A percentile compares a stretch with the other conserved stretches of the same genome.
phyloP scores from a whole-genome alignment of 2,113 vertebrate genomes.

The Centropus bengalensis region DNA sequence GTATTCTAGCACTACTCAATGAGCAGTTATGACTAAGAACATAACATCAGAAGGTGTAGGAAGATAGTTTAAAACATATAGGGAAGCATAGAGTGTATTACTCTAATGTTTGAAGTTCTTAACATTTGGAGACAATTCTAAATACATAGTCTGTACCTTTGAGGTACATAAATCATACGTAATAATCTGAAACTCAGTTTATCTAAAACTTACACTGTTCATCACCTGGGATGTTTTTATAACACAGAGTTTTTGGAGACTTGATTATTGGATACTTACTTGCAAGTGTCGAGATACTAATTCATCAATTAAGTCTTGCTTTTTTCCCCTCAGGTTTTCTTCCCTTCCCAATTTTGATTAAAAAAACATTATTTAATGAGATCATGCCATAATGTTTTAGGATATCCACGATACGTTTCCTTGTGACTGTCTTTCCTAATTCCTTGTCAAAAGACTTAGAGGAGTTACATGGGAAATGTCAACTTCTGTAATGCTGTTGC shows the following conservation, averaged over 20 bases:
- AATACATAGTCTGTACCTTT: not conserved
- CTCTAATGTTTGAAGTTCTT: not conserved
- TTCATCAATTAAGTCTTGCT: not conserved
- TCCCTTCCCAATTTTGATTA: not conserved
- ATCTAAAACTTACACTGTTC: not conserved
- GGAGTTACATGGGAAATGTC: not conserved
- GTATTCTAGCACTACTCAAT: not conserved
- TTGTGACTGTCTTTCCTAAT: not conserved
- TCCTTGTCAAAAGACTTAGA: not conserved
- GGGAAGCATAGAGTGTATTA: not conserved
- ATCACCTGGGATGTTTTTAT: not conserved
- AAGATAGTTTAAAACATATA: not conserved
- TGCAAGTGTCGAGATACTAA: not conserved
- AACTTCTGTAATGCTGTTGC: not conserved
- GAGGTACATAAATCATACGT: not conserved
- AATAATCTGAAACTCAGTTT: not conserved
- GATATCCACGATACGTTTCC: not conserved
- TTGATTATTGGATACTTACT: not conserved
- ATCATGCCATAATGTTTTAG: not conserved
- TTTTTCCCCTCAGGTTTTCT: not conserved
- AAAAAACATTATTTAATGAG: not conserved
- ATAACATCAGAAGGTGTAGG: not conserved
- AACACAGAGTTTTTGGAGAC: not conserved
- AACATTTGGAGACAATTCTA: not conserved
- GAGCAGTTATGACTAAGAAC: not conserved